These are phyloP conservation scores for Cylindroiulus punctatus DNA, from an alignment of 2,888 invertebrate genomes.

Conservation along the genomic window DNA sequence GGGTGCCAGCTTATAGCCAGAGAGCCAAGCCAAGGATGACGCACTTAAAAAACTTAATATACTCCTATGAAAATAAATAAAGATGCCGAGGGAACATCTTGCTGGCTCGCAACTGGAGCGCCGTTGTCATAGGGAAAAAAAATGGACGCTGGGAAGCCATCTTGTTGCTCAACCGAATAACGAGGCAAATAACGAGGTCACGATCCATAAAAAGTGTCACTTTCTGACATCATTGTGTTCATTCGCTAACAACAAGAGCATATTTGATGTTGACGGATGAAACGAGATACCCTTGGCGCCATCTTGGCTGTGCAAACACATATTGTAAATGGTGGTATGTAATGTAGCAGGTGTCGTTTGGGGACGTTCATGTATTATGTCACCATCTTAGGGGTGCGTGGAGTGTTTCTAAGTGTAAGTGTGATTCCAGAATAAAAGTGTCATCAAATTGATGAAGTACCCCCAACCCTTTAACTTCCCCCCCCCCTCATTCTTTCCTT, in stretches of 20 bases:
- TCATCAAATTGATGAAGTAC: too few relatives aligned
- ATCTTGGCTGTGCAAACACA: too few relatives aligned
- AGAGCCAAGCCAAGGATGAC: not conserved
- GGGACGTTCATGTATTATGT: too few relatives aligned
- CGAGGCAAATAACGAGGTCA: not conserved
- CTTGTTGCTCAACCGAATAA: not conserved
- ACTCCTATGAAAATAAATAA: conserved; percentile 18
- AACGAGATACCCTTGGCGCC: too few relatives aligned
- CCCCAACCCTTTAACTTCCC: too few relatives aligned
- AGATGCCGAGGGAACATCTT: not conserved
- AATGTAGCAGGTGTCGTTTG: too few relatives aligned
- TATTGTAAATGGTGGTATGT: too few relatives aligned
- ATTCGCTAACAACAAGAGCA: not conserved
- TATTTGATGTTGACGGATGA: too few relatives aligned
- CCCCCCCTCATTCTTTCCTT: too few relatives aligned
- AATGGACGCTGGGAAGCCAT: not conserved
- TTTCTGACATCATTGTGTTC: not conserved
- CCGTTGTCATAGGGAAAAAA: not conserved
- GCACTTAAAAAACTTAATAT: conserved; percentile 31
- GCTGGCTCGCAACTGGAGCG: not conserved
- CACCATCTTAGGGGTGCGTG: too few relatives aligned
- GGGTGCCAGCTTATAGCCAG: not conserved
- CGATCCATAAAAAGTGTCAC: conserved; percentile 13
- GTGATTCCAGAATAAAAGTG: too few relatives aligned
- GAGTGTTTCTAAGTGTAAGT: too few relatives aligned